These are phyloP conservation scores for Tenebrosternarchus preto DNA, from an alignment of 2,113 vertebrate genomes.

Conservation along the genomic window DNA sequence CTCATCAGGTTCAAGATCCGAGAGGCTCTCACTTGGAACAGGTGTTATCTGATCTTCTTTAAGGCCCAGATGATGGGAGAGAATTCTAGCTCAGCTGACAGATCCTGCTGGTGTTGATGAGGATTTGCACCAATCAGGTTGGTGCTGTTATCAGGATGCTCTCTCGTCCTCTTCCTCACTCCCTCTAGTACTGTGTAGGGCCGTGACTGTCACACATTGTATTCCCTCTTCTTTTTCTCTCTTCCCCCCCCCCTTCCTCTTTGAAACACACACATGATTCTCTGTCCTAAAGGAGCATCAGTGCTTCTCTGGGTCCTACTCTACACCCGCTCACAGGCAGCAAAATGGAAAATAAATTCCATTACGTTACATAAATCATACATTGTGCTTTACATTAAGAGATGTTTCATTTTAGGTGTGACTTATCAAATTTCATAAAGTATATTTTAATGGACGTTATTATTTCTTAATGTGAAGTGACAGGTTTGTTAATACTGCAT, in stretches of 20 bases:
- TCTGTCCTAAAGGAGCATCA: conserved; percentile 63
- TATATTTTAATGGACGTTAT: not conserved
- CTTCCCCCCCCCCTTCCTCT: conserved; percentile 47
- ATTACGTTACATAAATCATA: no score
- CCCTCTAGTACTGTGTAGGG: conserved; percentile 62
- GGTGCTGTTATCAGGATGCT: conserved; percentile 41
- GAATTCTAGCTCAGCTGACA: conserved; percentile 21
- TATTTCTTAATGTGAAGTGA: not conserved
- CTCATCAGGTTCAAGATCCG: not conserved
- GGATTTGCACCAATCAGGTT: conserved; percentile 35
- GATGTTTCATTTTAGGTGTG: no score
- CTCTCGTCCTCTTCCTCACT: conserved; percentile 36
- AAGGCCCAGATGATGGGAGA: conserved; percentile 24
- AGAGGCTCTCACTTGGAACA: conserved; percentile 9
- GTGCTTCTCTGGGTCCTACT: conserved; percentile 71
- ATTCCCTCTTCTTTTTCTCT: conserved; percentile 47
- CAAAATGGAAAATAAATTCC: not conserved
- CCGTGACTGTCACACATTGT: conserved; percentile 80
- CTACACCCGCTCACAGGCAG: conserved; percentile 32
- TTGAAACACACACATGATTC: conserved; percentile 66
- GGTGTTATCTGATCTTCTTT: not conserved
- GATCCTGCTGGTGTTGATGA: conserved; percentile 22
- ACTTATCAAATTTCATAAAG: not conserved
- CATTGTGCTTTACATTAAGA: no score
- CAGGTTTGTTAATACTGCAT: not conserved